Conservation (phyloP, 2,113 vertebrate genomes). For the Callospermophilus lateralis region DNA sequence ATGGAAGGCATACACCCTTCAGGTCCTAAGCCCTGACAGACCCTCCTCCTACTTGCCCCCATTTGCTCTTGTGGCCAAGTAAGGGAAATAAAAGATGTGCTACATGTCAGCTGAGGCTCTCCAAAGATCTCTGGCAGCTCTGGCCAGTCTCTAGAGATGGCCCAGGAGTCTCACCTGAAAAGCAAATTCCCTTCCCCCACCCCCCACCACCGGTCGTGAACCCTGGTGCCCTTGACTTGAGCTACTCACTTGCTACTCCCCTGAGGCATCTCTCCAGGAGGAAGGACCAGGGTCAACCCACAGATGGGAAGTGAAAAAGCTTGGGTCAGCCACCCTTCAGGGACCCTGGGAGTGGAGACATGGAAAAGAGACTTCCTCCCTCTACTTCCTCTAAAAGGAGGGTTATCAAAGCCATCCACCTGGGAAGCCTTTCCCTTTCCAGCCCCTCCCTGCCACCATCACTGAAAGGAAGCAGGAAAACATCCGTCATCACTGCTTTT, state of each 20-base stretch:
- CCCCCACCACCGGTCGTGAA: too few relatives aligned
- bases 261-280: neutral
- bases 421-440: constrained; percentile 78
- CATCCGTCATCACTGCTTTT: constrained; percentile 66
- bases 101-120: neutral
- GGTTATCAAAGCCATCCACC: constrained; percentile 75
- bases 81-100: neutral
- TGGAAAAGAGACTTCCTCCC: constrained; percentile 68
- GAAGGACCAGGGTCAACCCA: neutral
- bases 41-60: neutral
- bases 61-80: constrained; percentile 24
- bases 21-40: neutral
- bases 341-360: constrained; percentile 35
- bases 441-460: constrained; percentile 60
- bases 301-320: neutral
- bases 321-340: neutral
- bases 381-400: constrained; percentile 63
- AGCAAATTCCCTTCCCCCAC: neutral
- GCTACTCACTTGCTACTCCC: neutral
- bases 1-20: neutral
- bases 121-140: neutral
- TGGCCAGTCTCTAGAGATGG: neutral
- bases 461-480: constrained; percentile 77
- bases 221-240: neutral
- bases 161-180: neutral